Percentiles rank a stretch among this genome's conserved stretches.
Conservation (phyloP, 2,888 invertebrate genomes). For the Allacma fusca region DNA sequence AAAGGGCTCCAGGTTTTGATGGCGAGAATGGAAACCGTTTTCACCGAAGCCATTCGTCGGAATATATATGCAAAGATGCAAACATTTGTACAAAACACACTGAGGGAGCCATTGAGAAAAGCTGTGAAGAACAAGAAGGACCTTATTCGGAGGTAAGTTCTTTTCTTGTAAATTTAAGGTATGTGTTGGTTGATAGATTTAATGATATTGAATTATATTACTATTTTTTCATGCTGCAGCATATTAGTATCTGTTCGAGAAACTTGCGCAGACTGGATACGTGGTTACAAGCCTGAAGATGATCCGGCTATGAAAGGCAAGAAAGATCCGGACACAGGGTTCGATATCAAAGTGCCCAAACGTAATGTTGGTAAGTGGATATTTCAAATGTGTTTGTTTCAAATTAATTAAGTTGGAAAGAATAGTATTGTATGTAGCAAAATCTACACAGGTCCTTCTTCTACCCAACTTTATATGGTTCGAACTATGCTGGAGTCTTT, state of each 20-base stretch:
- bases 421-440: too few species aligned
- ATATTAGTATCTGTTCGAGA: slow-evolving; percentile 97
- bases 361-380: slow-evolving; percentile 82
- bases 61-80: slow-evolving; percentile 96
- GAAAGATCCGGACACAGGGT: slow-evolving; percentile 91
- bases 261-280: slow-evolving; percentile 96
- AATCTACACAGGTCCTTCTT: slow-evolving; percentile 87
- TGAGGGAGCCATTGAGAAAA: slow-evolving; percentile 92
- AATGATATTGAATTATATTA: too few species aligned
- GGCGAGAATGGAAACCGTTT: slow-evolving; percentile 97
- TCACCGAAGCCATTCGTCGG: slow-evolving; percentile 86
- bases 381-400: too few species aligned
- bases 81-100: slow-evolving; percentile 88
- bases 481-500: slow-evolving; percentile 97
- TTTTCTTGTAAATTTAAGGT: too few species aligned
- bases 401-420: too few species aligned
- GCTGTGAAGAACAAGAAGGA: slow-evolving; percentile 98
- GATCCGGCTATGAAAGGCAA: slow-evolving; percentile 93
- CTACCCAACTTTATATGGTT: slow-evolving; percentile 97
- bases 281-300: slow-evolving; percentile 85
- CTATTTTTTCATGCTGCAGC: slow-evolving; percentile 68
- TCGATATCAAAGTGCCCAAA: slow-evolving; percentile 89
- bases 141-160: slow-evolving; percentile 76
- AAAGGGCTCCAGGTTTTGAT: slow-evolving; percentile 96
- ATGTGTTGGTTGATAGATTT: too few species aligned